Base-by-base conservation (phyloP, 2,113 vertebrate genomes). In the Catagonus wagneri region DNA sequence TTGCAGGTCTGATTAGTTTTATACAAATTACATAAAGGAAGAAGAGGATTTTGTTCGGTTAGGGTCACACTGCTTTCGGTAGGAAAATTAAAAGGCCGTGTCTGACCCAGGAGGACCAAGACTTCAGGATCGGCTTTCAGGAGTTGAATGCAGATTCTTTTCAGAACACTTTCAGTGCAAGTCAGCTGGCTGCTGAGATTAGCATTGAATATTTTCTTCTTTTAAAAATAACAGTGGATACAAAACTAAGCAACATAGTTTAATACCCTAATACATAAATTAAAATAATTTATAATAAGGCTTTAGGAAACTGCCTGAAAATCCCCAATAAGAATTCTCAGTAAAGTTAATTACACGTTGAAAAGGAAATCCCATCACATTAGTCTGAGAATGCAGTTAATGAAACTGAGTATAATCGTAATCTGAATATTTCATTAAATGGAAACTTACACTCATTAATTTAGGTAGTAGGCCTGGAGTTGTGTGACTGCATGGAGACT, bases 301-400 rank as follows among this genome's bases (percentile, higher is more conserved):
- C 80, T 92, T 97, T 95, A 89, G 93, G 90, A 98, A 98, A 83
- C 93, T 94, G 94, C 76, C 83, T 96, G 96, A 94, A 98, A 98
- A 93, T 96, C 87, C 61, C 50, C 93, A 97, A 15, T 94, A 92
- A 98, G 90, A 96, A 94, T 98, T 97, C 97, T 97, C 93, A 97
- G 95, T 87, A 96, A 97, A 98, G 83, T 96, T 98, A 98, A 98
- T 97, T 98, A 96, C 90, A 98, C 97, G 89, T 96, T 98, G 95
- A 97, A 96, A 97, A 97, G 83, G 50, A 97, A 94, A 98, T 88
- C 61, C 93, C 66, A 92, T 95, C 95, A 92, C 32, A 89, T 97
- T 93, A 69, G 89, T 86, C 97, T 97, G 92, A 97, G 84, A 96
- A 97, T 96, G 89, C 72, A 90, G 80, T 97, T 97, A 97, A 97